A percentile compares a stretch with the other conserved stretches of the same genome.
These are phyloP conservation scores for Lycia hirtaria DNA, from an alignment of 2,888 invertebrate species.

Conservation along the genomic window DNA sequence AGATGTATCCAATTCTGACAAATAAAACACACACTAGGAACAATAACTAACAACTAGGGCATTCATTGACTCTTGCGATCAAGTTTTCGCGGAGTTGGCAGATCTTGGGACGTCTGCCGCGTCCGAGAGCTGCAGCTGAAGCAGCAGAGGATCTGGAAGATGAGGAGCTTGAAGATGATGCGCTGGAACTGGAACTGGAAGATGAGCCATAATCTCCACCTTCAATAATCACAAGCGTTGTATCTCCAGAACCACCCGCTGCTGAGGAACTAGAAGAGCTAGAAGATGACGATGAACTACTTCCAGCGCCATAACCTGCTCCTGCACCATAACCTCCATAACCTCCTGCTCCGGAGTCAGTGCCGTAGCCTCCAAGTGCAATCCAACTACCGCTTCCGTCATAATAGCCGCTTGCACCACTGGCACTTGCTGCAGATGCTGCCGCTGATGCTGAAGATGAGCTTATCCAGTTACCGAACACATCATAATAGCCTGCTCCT, in stretches of 20 bases:
- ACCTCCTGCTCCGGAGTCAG: background rate
- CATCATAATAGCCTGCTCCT: no score
- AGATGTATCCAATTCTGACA: constrained; percentile 64
- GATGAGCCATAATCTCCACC: constrained; percentile 22
- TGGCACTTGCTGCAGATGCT: background rate
- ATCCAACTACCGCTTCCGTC: background rate
- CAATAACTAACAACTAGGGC: constrained; percentile 59
- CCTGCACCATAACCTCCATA: background rate
- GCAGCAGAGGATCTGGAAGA: constrained; percentile 28
- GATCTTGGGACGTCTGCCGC: constrained; percentile 54
- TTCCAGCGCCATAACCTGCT: background rate
- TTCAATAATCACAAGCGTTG: constrained; percentile 30
- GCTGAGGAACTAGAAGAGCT: constrained; percentile 16
- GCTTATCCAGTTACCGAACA: no score
- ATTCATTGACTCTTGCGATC: constrained; percentile 60
- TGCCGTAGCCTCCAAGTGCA: no score
- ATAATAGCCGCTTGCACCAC: background rate
- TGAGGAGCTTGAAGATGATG: background rate
- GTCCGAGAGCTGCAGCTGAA: constrained; percentile 27
- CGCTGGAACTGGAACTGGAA: constrained; percentile 18
- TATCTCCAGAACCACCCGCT: constrained; percentile 5
- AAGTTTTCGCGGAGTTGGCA: constrained; percentile 65
- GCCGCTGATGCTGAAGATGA: background rate
- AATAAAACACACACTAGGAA: constrained; percentile 19
- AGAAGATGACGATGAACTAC: background rate